Percentiles rank a stretch among this genome's conserved stretches.
Evolutionary conservation across 1,140 invertebrate species (phyloP).

Genomic region (Drosophila burlai): DNA sequence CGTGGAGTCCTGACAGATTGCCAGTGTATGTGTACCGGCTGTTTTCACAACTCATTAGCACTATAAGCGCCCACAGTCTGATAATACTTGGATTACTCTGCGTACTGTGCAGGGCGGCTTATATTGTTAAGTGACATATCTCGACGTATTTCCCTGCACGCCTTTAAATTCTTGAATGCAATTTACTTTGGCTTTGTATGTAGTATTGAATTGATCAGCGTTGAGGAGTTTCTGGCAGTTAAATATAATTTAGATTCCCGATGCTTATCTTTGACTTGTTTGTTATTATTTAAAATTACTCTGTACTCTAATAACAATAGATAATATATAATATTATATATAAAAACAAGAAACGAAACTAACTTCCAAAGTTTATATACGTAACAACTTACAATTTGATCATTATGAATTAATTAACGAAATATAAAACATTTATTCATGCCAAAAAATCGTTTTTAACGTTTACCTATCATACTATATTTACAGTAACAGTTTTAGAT

Average conservation of each 20-base stretch:
- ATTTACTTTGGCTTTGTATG: neutral
- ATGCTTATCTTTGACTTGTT: neutral
- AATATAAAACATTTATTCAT: too few species aligned
- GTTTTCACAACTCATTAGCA: slow-evolving; percentile 57
- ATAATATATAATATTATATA: neutral
- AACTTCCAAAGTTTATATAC: too few species aligned
- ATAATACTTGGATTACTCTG: slow-evolving; percentile 1
- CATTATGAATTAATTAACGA: too few species aligned
- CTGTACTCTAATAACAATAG: neutral
- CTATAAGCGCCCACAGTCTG: slow-evolving; percentile 18
- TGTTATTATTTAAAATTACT: neutral
- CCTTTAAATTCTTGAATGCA: neutral
- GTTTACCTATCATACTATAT: too few species aligned
- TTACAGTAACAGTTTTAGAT: too few species aligned
- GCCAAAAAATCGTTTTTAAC: too few species aligned
- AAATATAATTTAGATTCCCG: neutral
- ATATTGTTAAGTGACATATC: neutral
- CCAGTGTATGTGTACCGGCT: neutral
- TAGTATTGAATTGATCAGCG: neutral
- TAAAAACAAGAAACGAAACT: neutral
- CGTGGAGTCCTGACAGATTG: neutral
- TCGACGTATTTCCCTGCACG: neutral
- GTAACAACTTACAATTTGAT: too few species aligned
- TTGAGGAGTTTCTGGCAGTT: too few species aligned
- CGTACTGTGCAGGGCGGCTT: neutral